These are phyloP conservation scores for Premnoplex brunnescens DNA, from an alignment of 2,797 vertebrate species.

Conservation along the genomic window DNA sequence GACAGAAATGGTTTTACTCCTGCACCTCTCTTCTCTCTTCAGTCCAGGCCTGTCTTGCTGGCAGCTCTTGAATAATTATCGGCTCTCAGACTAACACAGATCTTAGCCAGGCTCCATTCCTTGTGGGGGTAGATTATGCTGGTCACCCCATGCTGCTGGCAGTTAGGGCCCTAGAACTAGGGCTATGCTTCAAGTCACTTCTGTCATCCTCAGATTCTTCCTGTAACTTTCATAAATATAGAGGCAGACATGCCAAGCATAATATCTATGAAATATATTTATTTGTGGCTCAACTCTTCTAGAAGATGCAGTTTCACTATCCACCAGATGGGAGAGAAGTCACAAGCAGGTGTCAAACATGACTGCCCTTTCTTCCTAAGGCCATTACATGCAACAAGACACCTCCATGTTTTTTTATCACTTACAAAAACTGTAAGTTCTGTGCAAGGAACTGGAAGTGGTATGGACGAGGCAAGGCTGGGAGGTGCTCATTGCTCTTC, in stretches of 20 bases:
- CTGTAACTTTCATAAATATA: background rate
- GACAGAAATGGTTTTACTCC: background rate
- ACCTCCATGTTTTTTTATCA: background rate
- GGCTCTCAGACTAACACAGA: background rate
- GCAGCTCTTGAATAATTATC: background rate
- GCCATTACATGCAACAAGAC: background rate
- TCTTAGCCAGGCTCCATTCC: background rate
- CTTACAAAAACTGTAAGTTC: background rate
- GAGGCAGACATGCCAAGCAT: background rate
- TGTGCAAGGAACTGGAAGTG: background rate
- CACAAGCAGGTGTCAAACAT: background rate
- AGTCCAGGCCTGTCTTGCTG: background rate
- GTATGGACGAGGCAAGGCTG: background rate
- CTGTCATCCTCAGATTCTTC: background rate
- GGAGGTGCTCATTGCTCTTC: background rate
- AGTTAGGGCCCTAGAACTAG: background rate
- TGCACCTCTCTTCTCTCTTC: background rate
- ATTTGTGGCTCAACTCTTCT: background rate
- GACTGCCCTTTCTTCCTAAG: background rate
- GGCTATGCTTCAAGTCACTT: fast-evolving
- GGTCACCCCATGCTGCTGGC: background rate
- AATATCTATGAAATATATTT: background rate
- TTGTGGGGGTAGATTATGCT: background rate
- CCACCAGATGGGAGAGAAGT: background rate
- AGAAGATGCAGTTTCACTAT: background rate